These are phyloP conservation scores for Ennomos fuscantarius DNA, from an alignment of 2,888 invertebrate genomes.

Conservation along the genomic window DNA sequence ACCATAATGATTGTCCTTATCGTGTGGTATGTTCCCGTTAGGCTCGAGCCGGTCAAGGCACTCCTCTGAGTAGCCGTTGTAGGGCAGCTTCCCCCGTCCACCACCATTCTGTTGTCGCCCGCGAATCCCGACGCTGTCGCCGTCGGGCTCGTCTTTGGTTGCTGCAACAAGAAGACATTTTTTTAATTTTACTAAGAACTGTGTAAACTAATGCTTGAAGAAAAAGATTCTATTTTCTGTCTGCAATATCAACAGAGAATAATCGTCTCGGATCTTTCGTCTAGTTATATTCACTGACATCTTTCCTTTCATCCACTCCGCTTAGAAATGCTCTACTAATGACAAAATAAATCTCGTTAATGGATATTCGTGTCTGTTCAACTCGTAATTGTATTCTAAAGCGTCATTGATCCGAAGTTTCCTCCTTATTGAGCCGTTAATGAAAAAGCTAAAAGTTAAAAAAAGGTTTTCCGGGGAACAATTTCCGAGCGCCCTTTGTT, in stretches of 20 bases:
- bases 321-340: slow-evolving; percentile 6
- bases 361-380: slow-evolving; percentile 22
- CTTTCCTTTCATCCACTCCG: not conserved
- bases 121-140: slow-evolving; percentile 72
- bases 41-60: slow-evolving; percentile 97
- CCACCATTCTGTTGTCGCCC: slow-evolving; percentile 86
- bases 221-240: no score
- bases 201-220: no score
- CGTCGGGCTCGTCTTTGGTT: slow-evolving; percentile 96
- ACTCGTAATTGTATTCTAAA: slow-evolving; percentile 33
- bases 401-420: slow-evolving; percentile 34
- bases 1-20: slow-evolving; percentile 89
- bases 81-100: slow-evolving; percentile 92
- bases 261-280: no score
- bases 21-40: slow-evolving; percentile 96
- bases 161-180: slow-evolving; percentile 86
- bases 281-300: no score
- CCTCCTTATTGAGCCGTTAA: slow-evolving; percentile 35
- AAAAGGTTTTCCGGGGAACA: slow-evolving; percentile 33
- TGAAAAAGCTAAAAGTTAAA: slow-evolving; percentile 32
- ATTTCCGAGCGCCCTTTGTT: slow-evolving; percentile 37
- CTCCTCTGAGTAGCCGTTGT: slow-evolving; percentile 97
- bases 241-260: no score
- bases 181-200: not conserved
- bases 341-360: slow-evolving; percentile 24